phyloP scores from a whole-genome alignment of 2,113 vertebrate species.

The Scomber colias region DNA sequence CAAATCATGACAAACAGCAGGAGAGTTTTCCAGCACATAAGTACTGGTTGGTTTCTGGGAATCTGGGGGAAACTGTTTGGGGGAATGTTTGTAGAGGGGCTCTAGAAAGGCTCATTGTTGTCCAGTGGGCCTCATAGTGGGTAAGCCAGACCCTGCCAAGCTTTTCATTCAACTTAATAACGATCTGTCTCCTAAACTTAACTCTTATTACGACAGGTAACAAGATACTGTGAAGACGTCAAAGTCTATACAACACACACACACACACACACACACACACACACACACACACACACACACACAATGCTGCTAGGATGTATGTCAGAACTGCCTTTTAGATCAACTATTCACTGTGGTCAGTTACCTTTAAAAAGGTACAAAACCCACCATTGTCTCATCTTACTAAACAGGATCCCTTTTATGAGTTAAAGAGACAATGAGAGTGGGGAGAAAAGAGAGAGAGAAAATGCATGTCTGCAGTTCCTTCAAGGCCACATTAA shows the following conservation, averaged over 20 bases:
- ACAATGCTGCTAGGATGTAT: conserved; percentile 2
- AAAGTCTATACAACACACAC: background rate
- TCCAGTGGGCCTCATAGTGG: too few relatives aligned
- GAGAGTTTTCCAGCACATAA: too few relatives aligned
- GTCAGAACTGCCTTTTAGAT: conserved; percentile 23
- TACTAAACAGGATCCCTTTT: conserved; percentile 23
- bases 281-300: conserved; percentile 7
- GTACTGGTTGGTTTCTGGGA: too few relatives aligned
- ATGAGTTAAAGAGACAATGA: background rate
- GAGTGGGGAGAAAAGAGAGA: background rate
- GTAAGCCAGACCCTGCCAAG: too few relatives aligned
- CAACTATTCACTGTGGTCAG: background rate
- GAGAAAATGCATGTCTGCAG: conserved; percentile 8
- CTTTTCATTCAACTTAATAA: background rate
- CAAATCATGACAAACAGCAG: too few relatives aligned
- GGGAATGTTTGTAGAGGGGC: too few relatives aligned
- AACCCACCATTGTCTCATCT: conserved; percentile 44
- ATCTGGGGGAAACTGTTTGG: too few relatives aligned
- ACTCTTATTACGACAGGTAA: conserved; percentile 3
- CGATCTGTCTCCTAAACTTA: background rate
- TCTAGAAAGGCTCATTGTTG: too few relatives aligned
- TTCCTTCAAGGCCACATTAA: conserved; percentile 8
- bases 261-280: background rate
- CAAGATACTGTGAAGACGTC: conserved; percentile 16
- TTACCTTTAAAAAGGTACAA: conserved; percentile 39